Evolutionary conservation across 2,888 invertebrate genomes (phyloP), one percentile per base, ranked within the genome.

Genomic region (Nycteola revayana): DNA sequence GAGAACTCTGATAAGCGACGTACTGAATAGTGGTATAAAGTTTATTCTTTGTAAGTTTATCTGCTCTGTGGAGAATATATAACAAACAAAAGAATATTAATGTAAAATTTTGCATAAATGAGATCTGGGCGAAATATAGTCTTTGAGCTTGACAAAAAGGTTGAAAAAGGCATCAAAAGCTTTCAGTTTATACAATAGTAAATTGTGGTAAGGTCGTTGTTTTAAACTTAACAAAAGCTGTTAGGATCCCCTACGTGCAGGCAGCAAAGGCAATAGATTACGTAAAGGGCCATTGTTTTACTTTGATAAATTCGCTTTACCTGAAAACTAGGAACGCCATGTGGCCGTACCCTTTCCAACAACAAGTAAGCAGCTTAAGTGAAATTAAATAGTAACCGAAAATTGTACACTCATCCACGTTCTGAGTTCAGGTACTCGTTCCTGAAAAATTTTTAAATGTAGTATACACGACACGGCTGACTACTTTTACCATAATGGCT

Each of bases 351-450:
- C 22, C 31, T 42, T 26, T 23, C 9, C 25, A 10, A 36, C 24
- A 26, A 10, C 10, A 10, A 9, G 3, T 49, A 49, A 51, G 50
- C 29, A 26, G 41, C 32, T 51, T 36, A n/a, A n/a, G n/a, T n/a
- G n/a, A n/a, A n/a, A n/a, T n/a, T n/a, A n/a, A n/a, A n/a, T n/a
- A n/a, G n/a, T n/a, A n/a, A n/a, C n/a, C n/a, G n/a, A n/a, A n/a
- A n/a, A n/a, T n/a, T n/a, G n/a, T n/a, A n/a, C n/a, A n/a, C n/a
- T n/a, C n/a, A n/a, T n/a, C n/a, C n/a, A n/a, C n/a, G n/a, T n/a
- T n/a, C n/a, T n/a, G n/a, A n/a, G n/a, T n/a, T n/a, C n/a, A n/a
- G n/a, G n/a, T n/a, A n/a, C n/a, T n/a, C n/a, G n/a, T n/a, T n/a
- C n/a, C n/a, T n/a, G n/a, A n/a, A n/a, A n/a, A n/a, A n/a, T n/a